Conservation (phyloP, 2,888 invertebrate species). For the Rutpela maculata region DNA sequence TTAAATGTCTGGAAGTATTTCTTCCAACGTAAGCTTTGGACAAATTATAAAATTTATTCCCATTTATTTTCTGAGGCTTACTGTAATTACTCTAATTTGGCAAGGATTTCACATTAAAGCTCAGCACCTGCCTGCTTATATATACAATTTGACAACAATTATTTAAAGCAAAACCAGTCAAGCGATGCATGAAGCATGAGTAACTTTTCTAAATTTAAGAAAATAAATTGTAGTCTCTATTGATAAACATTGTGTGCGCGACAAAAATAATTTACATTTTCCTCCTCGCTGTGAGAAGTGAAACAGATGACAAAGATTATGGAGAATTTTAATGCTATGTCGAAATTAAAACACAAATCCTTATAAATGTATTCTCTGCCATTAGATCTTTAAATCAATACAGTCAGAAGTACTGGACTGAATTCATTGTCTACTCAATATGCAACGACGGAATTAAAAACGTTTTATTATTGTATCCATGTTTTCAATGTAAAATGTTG, state of each 20-base stretch:
- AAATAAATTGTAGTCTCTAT: neutral
- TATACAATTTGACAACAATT: neutral
- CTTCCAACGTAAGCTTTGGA: no score
- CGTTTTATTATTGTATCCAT: no score
- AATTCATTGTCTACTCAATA: neutral
- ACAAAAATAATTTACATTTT: conserved; percentile 4
- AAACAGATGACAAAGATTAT: conserved; percentile 12
- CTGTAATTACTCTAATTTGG: conserved; percentile 18
- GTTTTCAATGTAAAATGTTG: no score
- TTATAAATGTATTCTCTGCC: conserved; percentile 7
- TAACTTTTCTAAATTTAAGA: conserved; percentile 29
- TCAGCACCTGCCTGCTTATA: conserved; percentile 20
- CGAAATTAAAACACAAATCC: conserved; percentile 11
- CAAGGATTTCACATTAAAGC: conserved; percentile 16
- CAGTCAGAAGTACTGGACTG: neutral
- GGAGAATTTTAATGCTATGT: conserved; percentile 5
- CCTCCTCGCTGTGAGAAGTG: neutral
- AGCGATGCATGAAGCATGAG: conserved; percentile 1
- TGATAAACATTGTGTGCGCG: conserved; percentile 22
- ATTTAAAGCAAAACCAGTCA: conserved; percentile 26
- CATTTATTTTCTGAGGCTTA: neutral
- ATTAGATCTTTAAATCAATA: conserved; percentile 4
- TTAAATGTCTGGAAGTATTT: no score
- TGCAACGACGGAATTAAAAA: neutral
- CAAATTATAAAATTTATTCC: no score